Conservation (phyloP, 2,797 vertebrate genomes). For the Pseudopleuronectes americanus region DNA sequence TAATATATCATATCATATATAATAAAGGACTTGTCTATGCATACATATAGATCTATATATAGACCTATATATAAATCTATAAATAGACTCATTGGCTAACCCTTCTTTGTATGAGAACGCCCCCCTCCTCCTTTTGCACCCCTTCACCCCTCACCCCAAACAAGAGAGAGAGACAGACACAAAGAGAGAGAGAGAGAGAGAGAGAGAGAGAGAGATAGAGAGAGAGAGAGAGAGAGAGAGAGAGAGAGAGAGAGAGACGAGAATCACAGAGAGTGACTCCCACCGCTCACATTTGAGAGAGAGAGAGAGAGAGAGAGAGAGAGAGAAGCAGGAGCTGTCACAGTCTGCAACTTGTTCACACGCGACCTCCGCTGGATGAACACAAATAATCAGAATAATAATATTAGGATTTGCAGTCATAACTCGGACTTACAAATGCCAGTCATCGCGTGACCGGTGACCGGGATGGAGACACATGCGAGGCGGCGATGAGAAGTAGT, state of each 20-base stretch:
- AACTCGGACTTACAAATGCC: slow-evolving; percentile 47
- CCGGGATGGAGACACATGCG: slow-evolving; percentile 51
- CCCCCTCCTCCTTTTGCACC: slow-evolving; percentile 15
- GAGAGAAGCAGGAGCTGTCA: slow-evolving; percentile 41
- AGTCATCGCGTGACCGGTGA: slow-evolving; percentile 36
- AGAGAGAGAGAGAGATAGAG: too few relatives aligned
- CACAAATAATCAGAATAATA: background rate
- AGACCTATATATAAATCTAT: too few relatives aligned
- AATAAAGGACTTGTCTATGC: background rate
- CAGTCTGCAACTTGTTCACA: slow-evolving; percentile 58
- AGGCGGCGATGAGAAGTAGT: slow-evolving; percentile 50
- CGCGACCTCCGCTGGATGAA: slow-evolving; percentile 13
- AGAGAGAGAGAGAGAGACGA: background rate
- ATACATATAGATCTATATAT: too few relatives aligned
- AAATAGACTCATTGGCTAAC: too few relatives aligned
- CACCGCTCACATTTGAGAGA: slow-evolving; percentile 49
- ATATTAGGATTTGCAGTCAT: background rate
- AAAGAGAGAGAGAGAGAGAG: too few relatives aligned
- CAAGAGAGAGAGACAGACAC: slow-evolving; percentile 6
- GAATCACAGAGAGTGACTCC: slow-evolving; percentile 58
- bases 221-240: too few relatives aligned
- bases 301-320: slow-evolving; percentile 17
- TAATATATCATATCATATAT: background rate
- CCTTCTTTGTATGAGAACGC: background rate
- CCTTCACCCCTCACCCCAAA: slow-evolving; percentile 37